Conservation (phyloP, 2,113 vertebrate genomes). For the Psephotus haematonotus region DNA sequence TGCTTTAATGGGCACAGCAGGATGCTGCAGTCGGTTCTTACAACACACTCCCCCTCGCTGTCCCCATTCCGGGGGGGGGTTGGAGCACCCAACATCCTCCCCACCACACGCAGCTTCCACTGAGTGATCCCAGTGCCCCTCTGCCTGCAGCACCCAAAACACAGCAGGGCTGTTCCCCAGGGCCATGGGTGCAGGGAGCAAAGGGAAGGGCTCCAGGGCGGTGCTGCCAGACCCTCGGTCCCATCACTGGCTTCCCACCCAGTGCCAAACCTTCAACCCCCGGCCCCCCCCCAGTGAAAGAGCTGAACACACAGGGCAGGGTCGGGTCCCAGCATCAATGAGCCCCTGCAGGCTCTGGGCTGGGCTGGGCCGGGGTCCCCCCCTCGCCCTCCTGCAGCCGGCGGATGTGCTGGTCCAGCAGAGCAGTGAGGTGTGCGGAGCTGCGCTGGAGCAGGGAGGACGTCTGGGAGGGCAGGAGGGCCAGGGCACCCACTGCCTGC, state of each 20-base stretch:
- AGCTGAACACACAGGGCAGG: accelerated
- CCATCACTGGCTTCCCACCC: accelerated
- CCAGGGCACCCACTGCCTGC: conserved; percentile 80
- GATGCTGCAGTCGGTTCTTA: accelerated
- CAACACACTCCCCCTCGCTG: accelerated
- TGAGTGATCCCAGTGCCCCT: background rate
- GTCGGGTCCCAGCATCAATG: background rate
- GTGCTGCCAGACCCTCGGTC: accelerated
- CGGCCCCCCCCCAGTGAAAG: background rate
- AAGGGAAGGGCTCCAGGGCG: accelerated
- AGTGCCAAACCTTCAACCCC: accelerated
- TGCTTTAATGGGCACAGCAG: background rate
- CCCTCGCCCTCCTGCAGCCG: conserved; percentile 52
- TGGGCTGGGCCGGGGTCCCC: background rate
- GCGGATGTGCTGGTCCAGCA: conserved; percentile 84
- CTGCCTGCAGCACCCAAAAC: accelerated
- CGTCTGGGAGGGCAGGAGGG: conserved; percentile 75
- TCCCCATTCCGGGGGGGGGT: accelerated
- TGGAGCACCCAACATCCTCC: accelerated
- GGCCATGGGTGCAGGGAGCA: accelerated
- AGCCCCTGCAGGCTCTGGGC: background rate
- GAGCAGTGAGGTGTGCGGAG: conserved; percentile 72
- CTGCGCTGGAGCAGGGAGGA: conserved; percentile 79
- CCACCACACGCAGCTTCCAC: no score
- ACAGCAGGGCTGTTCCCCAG: accelerated